Conservation (phyloP, 2,113 vertebrate species). For the Malurus alboscapulatus region DNA sequence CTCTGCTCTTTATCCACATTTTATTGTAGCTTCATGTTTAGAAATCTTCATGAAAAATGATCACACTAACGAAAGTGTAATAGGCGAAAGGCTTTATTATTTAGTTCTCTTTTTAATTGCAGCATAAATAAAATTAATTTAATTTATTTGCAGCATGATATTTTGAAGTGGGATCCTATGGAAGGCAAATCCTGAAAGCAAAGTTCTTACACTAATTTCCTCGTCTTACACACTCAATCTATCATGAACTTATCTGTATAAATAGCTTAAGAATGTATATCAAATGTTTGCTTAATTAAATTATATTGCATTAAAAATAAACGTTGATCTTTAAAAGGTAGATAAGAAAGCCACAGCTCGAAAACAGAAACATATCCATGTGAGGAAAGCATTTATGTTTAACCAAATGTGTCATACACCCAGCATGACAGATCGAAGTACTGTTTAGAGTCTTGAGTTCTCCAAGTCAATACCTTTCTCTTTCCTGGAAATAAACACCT, state of each 20-base stretch:
- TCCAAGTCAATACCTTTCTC: background rate
- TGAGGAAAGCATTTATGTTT: background rate
- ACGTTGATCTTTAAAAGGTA: background rate
- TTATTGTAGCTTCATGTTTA: background rate
- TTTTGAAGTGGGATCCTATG: background rate
- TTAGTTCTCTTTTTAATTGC: background rate
- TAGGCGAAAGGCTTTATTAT: background rate
- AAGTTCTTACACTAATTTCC: background rate
- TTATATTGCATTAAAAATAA: background rate
- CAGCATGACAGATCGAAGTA: fast-evolving
- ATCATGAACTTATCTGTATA: background rate
- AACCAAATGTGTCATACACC: background rate
- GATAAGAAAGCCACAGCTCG: background rate
- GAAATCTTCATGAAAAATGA: background rate
- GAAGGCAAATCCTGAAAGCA: background rate
- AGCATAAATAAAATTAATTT: background rate
- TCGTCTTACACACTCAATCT: background rate
- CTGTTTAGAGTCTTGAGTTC: background rate
- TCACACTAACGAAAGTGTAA: background rate
- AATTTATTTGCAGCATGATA: too few relatives aligned
- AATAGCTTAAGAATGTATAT: background rate
- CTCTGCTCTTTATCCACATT: background rate
- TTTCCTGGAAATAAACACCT: background rate
- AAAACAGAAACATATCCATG: background rate
- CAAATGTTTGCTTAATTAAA: background rate